Conservation (phyloP, 2,113 vertebrate genomes). For the Oncorhynchus gorbuscha region DNA sequence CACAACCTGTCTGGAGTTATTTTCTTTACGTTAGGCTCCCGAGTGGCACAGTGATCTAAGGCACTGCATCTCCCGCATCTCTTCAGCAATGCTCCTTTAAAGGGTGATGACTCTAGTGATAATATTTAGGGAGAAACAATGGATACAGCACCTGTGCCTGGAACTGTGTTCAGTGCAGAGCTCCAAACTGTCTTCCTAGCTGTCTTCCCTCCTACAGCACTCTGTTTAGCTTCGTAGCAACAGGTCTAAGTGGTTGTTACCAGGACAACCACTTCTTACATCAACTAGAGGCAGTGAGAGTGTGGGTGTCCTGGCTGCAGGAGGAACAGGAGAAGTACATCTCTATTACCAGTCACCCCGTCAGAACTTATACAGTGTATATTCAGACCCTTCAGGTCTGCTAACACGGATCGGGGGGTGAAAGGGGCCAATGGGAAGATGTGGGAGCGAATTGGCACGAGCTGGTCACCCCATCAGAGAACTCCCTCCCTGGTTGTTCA, state of each 20-base stretch:
- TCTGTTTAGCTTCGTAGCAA: constrained; percentile 48
- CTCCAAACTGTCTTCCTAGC: constrained; percentile 19
- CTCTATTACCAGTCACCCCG: constrained; percentile 34
- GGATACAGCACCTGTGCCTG: neutral
- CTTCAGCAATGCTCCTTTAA: neutral
- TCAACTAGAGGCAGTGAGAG: constrained; percentile 16
- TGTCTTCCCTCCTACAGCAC: constrained; percentile 25
- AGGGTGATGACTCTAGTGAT: neutral
- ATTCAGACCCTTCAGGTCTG: too few species aligned
- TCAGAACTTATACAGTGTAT: too few species aligned
- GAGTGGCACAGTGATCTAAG: too few species aligned
- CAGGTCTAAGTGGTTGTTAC: constrained; percentile 60
- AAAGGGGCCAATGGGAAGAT: too few species aligned
- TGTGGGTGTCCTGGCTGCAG: neutral
- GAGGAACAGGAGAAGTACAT: constrained; percentile 15
- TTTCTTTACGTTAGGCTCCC: too few species aligned
- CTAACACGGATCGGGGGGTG: too few species aligned
- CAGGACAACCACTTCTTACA: constrained; percentile 48
- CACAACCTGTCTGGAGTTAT: too few species aligned
- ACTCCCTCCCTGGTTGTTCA: neutral
- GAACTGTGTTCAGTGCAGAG: neutral
- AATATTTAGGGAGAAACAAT: neutral
- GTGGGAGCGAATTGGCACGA: too few species aligned
- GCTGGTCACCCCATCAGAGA: too few species aligned
- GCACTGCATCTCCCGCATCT: too few species aligned